A percentile compares a stretch with the other conserved stretches of the same genome.
These are phyloP conservation scores for Psittacula cyanocephala DNA, from an alignment of 2,113 vertebrate genomes.

Conservation along the genomic window DNA sequence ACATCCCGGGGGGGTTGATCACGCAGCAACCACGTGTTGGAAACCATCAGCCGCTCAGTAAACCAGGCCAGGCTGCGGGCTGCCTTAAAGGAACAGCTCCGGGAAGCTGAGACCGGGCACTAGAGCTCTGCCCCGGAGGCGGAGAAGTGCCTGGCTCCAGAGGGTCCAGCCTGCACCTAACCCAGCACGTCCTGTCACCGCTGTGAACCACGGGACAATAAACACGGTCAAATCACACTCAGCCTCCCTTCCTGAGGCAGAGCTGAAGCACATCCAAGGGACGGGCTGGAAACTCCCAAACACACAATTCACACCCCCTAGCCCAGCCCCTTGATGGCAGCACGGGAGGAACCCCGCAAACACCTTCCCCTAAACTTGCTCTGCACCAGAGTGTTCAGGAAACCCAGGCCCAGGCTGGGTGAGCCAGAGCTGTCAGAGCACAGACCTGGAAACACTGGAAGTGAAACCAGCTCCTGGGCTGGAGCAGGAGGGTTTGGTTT, in stretches of 20 bases:
- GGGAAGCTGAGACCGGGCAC: accelerated
- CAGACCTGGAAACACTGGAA: constrained; percentile 46
- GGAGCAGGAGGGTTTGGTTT: neutral
- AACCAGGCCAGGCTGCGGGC: neutral
- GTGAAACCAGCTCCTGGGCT: constrained; percentile 45
- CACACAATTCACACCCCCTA: accelerated
- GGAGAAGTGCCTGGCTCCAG: neutral
- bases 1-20: neutral
- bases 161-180: neutral
- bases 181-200: accelerated
- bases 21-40: neutral
- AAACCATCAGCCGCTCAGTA: neutral
- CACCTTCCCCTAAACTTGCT: neutral
- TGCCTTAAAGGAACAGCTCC: neutral
- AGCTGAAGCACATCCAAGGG: neutral
- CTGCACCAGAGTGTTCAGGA: neutral
- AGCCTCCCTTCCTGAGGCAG: neutral
- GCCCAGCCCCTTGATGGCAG: too few relatives aligned
- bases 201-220: accelerated
- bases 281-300: neutral
- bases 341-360: accelerated
- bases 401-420: neutral
- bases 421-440: neutral
- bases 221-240: accelerated
- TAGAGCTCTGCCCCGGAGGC: neutral